phyloP scores from a whole-genome alignment of 2,113 vertebrate genomes.

The Condylura cristata region DNA sequence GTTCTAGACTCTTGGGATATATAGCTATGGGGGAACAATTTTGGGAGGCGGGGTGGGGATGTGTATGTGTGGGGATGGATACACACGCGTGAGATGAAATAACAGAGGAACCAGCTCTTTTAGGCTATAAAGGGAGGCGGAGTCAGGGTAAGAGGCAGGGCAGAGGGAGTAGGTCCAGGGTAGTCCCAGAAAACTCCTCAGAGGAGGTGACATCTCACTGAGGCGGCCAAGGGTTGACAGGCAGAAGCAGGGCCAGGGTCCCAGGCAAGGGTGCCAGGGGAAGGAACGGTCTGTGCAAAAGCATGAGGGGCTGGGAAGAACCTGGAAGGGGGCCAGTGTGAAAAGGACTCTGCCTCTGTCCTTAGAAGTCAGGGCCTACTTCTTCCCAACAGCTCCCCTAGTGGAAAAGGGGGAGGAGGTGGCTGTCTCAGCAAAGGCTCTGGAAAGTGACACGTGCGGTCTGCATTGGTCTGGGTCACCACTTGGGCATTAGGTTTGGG shows the following conservation, averaged over 20 bases:
- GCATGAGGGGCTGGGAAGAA: not conserved
- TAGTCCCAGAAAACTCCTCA: not conserved
- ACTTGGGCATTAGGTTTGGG: not conserved
- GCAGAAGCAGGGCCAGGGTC: not conserved
- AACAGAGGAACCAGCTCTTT: not conserved
- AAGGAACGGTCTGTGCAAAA: not conserved
- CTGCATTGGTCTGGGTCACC: not conserved
- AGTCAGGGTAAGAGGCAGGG: not conserved
- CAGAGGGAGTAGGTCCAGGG: not conserved
- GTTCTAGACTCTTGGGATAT: not conserved
- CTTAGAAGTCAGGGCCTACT: not conserved
- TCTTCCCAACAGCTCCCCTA: not conserved
- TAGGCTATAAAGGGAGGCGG: not conserved
- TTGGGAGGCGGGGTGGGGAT: not conserved
- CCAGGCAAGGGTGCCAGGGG: not conserved
- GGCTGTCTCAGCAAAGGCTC: not conserved
- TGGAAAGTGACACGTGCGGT: not conserved
- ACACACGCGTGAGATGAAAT: not conserved
- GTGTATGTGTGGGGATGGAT: too few species aligned
- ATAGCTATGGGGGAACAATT: not conserved
- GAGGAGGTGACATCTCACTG: not conserved
- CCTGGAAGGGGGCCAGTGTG: not conserved
- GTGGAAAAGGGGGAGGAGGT: too few species aligned
- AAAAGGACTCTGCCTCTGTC: not conserved
- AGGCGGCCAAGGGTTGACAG: not conserved